Evolutionary conservation across 2,888 invertebrate species (phyloP).

Genomic region (Dasysyrphus tricinctus): DNA sequence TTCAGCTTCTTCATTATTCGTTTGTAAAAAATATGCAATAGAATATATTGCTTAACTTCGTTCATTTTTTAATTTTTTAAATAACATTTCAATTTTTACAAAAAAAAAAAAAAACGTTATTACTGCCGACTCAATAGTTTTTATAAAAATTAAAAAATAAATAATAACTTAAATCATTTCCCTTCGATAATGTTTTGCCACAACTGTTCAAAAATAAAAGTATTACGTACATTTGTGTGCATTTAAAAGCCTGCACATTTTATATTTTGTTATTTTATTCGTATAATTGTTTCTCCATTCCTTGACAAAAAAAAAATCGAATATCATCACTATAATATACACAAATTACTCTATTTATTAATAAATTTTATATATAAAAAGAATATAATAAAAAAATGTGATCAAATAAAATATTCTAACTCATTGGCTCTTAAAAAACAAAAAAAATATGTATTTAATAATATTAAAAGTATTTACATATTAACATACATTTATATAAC

Average conservation of each 20-base stretch:
- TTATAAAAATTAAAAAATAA: not conserved
- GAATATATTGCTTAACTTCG: no score
- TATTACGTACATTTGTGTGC: slow-evolving; percentile 27
- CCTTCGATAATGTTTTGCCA: slow-evolving; percentile 38
- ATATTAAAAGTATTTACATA: slow-evolving; percentile 57
- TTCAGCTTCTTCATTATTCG: no score
- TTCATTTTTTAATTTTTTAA: no score
- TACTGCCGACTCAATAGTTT: slow-evolving; percentile 3
- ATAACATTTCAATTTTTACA: not conserved
- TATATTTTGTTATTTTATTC: slow-evolving; percentile 12
- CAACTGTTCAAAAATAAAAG: slow-evolving; percentile 9
- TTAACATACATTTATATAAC: slow-evolving; percentile 39
- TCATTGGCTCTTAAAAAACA: slow-evolving; percentile 62
- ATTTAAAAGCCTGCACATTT: slow-evolving; percentile 61
- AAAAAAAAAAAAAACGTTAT: not conserved
- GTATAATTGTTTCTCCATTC: slow-evolving; percentile 34
- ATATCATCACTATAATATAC: slow-evolving; percentile 53
- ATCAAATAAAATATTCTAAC: slow-evolving; percentile 72
- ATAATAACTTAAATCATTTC: not conserved
- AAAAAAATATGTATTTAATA: slow-evolving; percentile 31
- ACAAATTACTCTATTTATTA: slow-evolving; percentile 58
- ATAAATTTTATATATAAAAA: slow-evolving; percentile 42
- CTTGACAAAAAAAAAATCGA: slow-evolving; percentile 22
- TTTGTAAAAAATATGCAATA: no score
- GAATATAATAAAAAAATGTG: slow-evolving; percentile 56